Evolutionary conservation across 2,797 vertebrate species (phyloP), one percentile per base, ranked within the genome.

Genomic region (Enteromius thamalakanensis): DNA sequence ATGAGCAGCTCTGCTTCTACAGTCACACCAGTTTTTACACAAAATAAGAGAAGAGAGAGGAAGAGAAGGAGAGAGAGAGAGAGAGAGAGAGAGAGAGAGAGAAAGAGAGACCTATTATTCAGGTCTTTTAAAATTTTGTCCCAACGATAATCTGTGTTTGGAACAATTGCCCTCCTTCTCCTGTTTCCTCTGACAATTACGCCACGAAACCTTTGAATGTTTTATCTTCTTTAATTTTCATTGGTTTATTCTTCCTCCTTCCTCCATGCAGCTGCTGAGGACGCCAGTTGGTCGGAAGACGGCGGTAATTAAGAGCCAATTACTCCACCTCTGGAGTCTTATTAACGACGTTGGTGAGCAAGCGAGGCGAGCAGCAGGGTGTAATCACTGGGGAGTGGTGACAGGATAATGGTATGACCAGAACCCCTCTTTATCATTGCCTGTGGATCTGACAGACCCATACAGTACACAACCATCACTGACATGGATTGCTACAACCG

Each of bases 251-350:
- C 60, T 64, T 80, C 67, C 42, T 64, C 77, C 81, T 87, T 86
- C 6, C 42, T 86, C 26, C 79, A 21, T 90, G 91, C 94, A 93
- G 92, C 92, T 94, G 93, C 88, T 92, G 84, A 9, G 21, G 53
- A 88, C 89, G 87, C 83, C 87, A 90, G 92, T 90, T 89, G 88
- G 89, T 91, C 89, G 88, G 90, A 83, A 85, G 89, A 93, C 89
- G 82, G 90, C 88, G 89, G 91, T 92, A 92, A 94, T 94, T 93
- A 94, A 92, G 91, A 88, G 86, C 85, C 93, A 92, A 92, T 94
- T 93, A 93, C 90, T 90, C 91, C 90, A 92, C 91, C 92, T 91
- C 90, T 91, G 88, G 89, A 88, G 90, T 87, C 51, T 88, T 89
- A 91, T 92, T 92, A 94, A 89, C 77, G 58, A 89, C 87, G 84